These are phyloP conservation scores for Fistularia commersonii DNA, from an alignment of 2,797 vertebrate genomes.

Conservation along the genomic window DNA sequence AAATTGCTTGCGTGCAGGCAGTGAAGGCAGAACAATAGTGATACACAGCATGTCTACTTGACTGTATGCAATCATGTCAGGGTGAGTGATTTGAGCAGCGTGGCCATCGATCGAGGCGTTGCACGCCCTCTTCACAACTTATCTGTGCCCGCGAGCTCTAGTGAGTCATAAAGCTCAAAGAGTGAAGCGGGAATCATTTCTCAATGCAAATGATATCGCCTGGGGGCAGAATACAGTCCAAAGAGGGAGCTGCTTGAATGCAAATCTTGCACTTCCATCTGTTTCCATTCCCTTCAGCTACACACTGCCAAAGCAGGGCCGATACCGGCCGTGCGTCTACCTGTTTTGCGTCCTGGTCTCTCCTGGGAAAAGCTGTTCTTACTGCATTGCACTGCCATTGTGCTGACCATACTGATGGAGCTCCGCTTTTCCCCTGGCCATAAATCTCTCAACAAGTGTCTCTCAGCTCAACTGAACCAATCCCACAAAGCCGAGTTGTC, in stretches of 20 bases:
- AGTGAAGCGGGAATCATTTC: constrained; percentile 54
- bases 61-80: constrained; percentile 35
- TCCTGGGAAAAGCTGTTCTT: constrained; percentile 31
- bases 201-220: constrained; percentile 65
- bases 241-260: constrained; percentile 52
- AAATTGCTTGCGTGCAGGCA: constrained; percentile 25
- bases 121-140: constrained; percentile 39
- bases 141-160: constrained; percentile 41
- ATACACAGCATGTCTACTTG: constrained; percentile 15
- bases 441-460: constrained; percentile 33
- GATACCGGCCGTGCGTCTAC: constrained; percentile 23
- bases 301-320: constrained; percentile 14
- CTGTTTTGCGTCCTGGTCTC: constrained; percentile 36
- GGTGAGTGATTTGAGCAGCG: constrained; percentile 45
- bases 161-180: constrained; percentile 58
- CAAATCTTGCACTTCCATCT: constrained; percentile 59
- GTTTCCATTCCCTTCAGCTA: constrained; percentile 45
- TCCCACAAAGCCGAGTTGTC: constrained; percentile 13
- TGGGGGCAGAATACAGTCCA: constrained; percentile 40
- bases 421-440: constrained; percentile 36
- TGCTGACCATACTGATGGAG: constrained; percentile 45
- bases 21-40: constrained; percentile 21
- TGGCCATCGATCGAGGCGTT: constrained; percentile 45
- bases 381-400: constrained; percentile 30
- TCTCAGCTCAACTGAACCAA: constrained; percentile 11